Evolutionary conservation across 2,888 invertebrate genomes (phyloP), one percentile per base, ranked within the genome.

Genomic region (Mellilla xanthometata): DNA sequence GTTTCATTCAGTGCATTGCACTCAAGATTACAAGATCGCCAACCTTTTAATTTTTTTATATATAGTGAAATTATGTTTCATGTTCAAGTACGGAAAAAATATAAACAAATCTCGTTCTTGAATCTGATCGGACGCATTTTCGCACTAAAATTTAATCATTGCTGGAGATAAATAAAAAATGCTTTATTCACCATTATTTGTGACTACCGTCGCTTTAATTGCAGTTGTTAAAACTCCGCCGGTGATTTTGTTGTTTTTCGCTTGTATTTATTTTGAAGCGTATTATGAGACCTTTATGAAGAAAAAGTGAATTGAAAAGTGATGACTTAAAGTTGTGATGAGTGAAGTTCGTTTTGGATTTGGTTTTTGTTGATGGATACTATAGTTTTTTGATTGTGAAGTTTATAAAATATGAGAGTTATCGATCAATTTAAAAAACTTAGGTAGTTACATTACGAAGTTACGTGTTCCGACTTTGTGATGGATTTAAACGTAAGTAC

Each of bases 181-280:
- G 46, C 40, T 36, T 11, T 19, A 28, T 15, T 13, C 40, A 1
- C 32, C 49, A 1, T 10, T 49, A 2, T 10, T 68, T 47, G 39
- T 65, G 12, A 38, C 60, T 1, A 9, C 63, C 0, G 10, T 62
- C 0, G 34, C 64, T 7, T 46, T 56, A 12, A 62, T 58, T 4
- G 27, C 66, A 2, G 44, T 68, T 8, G 22, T 62, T 0, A 64
- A 65, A 32, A 59, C 62, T 0, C 56, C 54, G 5, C 63, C 65
- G 2, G 40, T 49, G 2, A 22, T 68, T 7, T 52, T 74, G 36
- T 29, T 53, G 5, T 46, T 72, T 64, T 26, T 49, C 70, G 38
- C 68, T 66, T 39, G 68, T 61, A 26, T 73, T 58, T 36, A 58
- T 65, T 29, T 65, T 60, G 12, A 66, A 63, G 54, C 65, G 53